Conservation (phyloP, 2,888 invertebrate genomes). For the Cheilosia vernalis region DNA sequence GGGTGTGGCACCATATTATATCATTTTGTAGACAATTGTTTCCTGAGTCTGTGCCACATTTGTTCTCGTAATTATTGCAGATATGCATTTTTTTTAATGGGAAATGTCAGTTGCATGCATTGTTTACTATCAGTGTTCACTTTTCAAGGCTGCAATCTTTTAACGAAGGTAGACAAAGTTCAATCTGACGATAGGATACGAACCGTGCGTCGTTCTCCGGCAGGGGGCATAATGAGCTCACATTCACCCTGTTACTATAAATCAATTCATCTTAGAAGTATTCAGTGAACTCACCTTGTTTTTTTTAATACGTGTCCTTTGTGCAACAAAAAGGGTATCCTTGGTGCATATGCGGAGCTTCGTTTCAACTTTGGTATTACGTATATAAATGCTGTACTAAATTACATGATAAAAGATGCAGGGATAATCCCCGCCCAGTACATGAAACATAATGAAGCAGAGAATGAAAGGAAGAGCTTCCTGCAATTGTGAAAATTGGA, state of each 20-base stretch:
- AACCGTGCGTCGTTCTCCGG: background rate
- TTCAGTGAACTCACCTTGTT: background rate
- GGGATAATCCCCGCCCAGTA: background rate
- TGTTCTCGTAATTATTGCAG: too few species aligned
- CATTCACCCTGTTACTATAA: slow-evolving; percentile 46
- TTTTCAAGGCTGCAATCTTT: background rate
- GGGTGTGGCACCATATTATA: too few species aligned
- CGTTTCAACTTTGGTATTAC: background rate
- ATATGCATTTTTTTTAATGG: too few species aligned
- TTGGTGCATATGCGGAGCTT: slow-evolving; percentile 33
- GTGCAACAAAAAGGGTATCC: background rate
- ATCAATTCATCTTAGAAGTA: slow-evolving; percentile 20
- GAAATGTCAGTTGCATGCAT: background rate
- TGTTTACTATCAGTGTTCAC: background rate
- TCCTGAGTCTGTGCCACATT: too few species aligned
- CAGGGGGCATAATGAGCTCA: slow-evolving; percentile 33
- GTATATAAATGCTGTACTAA: background rate
- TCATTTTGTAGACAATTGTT: too few species aligned
- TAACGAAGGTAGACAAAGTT: background rate
- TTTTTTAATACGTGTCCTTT: background rate
- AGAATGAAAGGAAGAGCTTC: background rate
- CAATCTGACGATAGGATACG: background rate
- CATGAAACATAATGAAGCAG: background rate
- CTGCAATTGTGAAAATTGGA: background rate
- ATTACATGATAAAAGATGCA: too few species aligned